Conservation (phyloP, 2,113 vertebrate genomes). For the Motacilla tschutschensis region DNA sequence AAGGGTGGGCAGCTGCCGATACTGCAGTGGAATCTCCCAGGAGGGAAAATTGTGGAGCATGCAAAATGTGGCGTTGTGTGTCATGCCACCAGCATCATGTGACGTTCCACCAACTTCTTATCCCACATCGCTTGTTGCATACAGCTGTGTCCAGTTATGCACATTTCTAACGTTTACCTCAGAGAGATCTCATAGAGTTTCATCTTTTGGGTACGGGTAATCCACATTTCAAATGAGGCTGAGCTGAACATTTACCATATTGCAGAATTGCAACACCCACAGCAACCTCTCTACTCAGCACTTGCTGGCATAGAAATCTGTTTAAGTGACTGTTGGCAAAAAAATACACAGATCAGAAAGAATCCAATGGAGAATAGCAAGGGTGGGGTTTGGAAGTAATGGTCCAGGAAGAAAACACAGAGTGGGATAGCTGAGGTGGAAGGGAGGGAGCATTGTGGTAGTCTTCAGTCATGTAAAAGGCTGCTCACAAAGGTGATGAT, state of each 20-base stretch:
- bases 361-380: not conserved
- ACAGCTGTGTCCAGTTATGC: not conserved
- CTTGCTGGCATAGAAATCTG: not conserved
- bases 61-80: not conserved
- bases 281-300: not conserved
- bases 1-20: not conserved
- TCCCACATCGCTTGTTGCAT: not conserved
- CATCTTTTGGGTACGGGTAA: not conserved
- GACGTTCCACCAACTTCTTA: not conserved
- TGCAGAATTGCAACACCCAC: not conserved
- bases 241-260: not conserved
- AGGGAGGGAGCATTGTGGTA: not conserved
- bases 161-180: not conserved
- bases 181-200: not conserved
- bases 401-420: not conserved
- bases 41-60: not conserved
- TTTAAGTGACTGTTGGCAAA: not conserved
- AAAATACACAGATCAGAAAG: accelerated
- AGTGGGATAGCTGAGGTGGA: not conserved
- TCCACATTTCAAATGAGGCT: not conserved
- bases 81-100: not conserved
- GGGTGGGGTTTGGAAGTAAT: not conserved
- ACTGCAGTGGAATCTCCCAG: not conserved
- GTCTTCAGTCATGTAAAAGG: not conserved
- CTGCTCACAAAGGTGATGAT: not conserved